Evolutionary conservation across 1,140 invertebrate genomes (phyloP), one percentile per base, ranked within the genome.

Genomic region (Doryteuthis pealeii): DNA sequence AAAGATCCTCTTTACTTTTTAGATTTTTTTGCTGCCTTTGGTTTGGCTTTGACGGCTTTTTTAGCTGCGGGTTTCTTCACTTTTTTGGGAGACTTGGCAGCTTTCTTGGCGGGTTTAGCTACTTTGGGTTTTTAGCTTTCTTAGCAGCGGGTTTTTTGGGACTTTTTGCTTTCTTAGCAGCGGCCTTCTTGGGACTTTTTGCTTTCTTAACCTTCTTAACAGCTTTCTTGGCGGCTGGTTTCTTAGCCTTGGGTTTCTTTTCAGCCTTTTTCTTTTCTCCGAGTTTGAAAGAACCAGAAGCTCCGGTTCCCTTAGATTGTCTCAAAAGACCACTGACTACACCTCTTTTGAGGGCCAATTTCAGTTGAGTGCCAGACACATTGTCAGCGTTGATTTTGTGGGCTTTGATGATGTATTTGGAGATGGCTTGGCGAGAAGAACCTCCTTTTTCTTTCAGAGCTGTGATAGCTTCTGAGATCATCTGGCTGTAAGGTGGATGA

Each of bases 321-420:
- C 79, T 81, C 72, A 87, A 71, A 65, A 73, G 74, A 45, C 85
- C 85, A 76, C 74, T 80, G 68, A 80, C 82, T 26, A 86, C 81
- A 22, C 81, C 82, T 18, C 79, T 78, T 58, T 79, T 81, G 18
- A 88, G 74, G 10, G 84, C 81, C 68, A 81, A 77, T 74, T 85
- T 85, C n/a, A n/a, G n/a, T n/a, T n/a, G n/a, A n/a, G n/a, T n/a
- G n/a, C n/a, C n/a, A n/a, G n/a, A n/a, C 33, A 88, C 65, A 68
- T 84, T 82, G 49, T 81, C 77, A 75, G 86, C 86, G 32, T 84
- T 79, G 1, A 76, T 66, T 43, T 77, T 80, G 78, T 86, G 80
- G 28, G 77, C 77, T 30, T 78, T 43, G 68, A 88, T 86, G n/a
- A n/a, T n/a, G 75, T 88, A 87, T 71, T 88, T 88, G 8, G 86